These are phyloP conservation scores for Cyprinodon brontotheroides DNA, from an alignment of 2,113 vertebrate genomes.

Conservation along the genomic window DNA sequence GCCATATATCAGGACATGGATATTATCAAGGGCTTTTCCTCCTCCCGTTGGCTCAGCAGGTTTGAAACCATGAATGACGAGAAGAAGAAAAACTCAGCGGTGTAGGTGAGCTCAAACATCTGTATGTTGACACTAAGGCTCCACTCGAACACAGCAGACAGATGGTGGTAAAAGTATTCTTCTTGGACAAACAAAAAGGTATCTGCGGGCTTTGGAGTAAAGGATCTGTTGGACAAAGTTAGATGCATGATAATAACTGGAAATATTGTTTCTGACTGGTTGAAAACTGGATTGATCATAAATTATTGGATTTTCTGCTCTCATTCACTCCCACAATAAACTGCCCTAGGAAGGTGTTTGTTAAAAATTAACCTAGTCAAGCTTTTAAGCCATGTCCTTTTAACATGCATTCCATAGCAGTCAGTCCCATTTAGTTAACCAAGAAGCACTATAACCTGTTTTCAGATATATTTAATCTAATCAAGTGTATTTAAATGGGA, in stretches of 20 bases:
- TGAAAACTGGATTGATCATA: neutral
- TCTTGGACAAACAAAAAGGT: slow-evolving; percentile 66
- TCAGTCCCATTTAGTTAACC: slow-evolving; percentile 65
- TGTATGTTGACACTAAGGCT: slow-evolving; percentile 77
- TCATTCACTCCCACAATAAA: neutral
- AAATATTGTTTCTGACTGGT: neutral
- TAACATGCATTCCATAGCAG: neutral
- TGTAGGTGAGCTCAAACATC: slow-evolving; percentile 79
- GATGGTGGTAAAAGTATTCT: slow-evolving; percentile 53
- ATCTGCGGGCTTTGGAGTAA: slow-evolving; percentile 64
- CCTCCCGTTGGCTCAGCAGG: slow-evolving; percentile 65
- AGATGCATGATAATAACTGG: neutral
- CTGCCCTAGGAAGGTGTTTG: neutral
- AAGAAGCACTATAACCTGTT: slow-evolving; percentile 10
- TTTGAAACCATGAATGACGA: slow-evolving; percentile 79
- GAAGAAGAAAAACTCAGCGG: slow-evolving; percentile 78
- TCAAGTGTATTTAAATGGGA: neutral
- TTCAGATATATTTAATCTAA: neutral
- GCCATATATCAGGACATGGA: slow-evolving; percentile 57
- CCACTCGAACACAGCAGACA: slow-evolving; percentile 81
- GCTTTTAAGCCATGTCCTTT: neutral
- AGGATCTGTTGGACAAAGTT: slow-evolving; percentile 10
- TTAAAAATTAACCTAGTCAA: slow-evolving; percentile 43
- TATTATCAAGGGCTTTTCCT: slow-evolving; percentile 76
- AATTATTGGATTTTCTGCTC: neutral